These are phyloP conservation scores for Lasiommata megera DNA, from an alignment of 2,888 invertebrate genomes.

Conservation along the genomic window DNA sequence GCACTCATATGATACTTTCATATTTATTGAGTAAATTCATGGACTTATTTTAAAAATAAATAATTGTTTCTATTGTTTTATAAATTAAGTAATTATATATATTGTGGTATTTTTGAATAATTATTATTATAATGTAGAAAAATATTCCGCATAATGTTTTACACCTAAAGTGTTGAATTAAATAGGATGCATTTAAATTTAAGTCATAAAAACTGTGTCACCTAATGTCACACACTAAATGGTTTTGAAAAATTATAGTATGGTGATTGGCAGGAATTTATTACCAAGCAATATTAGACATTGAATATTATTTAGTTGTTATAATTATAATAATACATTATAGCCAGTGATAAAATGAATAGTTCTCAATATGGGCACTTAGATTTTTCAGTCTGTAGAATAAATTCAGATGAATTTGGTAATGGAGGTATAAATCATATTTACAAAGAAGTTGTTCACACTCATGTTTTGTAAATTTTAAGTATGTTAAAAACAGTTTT, in stretches of 20 bases:
- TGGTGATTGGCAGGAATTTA: too few relatives aligned
- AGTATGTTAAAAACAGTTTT: neutral
- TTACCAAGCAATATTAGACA: too few relatives aligned
- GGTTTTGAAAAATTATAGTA: too few relatives aligned
- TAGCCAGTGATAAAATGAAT: too few relatives aligned
- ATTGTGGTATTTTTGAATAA: constrained; percentile 3
- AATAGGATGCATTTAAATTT: neutral
- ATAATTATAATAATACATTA: too few relatives aligned
- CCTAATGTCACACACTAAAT: neutral
- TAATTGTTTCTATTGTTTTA: constrained; percentile 23
- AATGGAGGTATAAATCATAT: neutral
- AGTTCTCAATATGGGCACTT: too few relatives aligned
- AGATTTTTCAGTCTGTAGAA: too few relatives aligned
- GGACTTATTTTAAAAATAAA: constrained; percentile 15
- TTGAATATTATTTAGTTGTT: too few relatives aligned
- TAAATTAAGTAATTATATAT: constrained; percentile 2
- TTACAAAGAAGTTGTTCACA: neutral
- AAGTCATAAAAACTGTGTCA: neutral
- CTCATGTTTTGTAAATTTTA: neutral
- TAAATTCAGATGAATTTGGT: too few relatives aligned
- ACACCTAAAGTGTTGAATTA: neutral
- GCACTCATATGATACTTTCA: constrained; percentile 33
- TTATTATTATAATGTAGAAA: constrained; percentile 15
- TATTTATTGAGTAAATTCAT: constrained; percentile 24
- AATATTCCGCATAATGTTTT: constrained; percentile 10